Conservation (phyloP, 53 echinoderm and acorn worm genomes). For the Arbacia lixula region DNA sequence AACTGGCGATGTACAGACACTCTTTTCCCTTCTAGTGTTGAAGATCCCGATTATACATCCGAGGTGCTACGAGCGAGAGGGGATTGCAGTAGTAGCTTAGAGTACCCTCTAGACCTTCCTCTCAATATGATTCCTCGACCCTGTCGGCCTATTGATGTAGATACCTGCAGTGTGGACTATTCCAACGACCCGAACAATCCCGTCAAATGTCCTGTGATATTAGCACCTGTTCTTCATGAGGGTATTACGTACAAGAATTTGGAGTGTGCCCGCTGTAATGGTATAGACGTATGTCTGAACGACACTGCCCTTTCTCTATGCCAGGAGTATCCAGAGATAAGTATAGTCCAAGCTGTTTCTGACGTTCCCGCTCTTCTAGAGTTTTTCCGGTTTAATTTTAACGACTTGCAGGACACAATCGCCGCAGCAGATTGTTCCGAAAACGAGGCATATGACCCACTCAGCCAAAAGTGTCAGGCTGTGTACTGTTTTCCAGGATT, state of each 20-base stretch:
- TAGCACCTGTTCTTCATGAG: constrained; percentile 1
- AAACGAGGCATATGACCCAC: constrained; percentile 35
- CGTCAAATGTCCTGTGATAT: background rate
- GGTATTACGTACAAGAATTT: constrained; percentile 5
- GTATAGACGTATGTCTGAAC: background rate
- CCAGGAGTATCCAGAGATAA: background rate
- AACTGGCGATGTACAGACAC: background rate
- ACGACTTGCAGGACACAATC: background rate
- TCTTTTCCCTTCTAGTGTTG: too few relatives aligned
- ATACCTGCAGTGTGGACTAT: background rate
- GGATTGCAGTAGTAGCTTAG: background rate
- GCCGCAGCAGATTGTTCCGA: background rate
- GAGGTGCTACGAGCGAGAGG: too few relatives aligned
- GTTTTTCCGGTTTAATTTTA: background rate
- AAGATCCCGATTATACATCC: too few relatives aligned
- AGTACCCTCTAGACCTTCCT: background rate
- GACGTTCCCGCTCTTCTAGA: background rate
- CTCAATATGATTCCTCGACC: background rate
- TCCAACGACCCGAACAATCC: background rate
- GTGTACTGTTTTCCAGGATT: constrained; percentile 4
- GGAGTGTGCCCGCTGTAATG: constrained; percentile 17
- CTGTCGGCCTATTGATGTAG: background rate
- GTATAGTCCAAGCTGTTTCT: background rate
- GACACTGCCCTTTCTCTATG: background rate
- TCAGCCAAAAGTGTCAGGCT: background rate